Base-by-base conservation (phyloP, 2,888 invertebrate genomes). In the Pandemis corylana region DNA sequence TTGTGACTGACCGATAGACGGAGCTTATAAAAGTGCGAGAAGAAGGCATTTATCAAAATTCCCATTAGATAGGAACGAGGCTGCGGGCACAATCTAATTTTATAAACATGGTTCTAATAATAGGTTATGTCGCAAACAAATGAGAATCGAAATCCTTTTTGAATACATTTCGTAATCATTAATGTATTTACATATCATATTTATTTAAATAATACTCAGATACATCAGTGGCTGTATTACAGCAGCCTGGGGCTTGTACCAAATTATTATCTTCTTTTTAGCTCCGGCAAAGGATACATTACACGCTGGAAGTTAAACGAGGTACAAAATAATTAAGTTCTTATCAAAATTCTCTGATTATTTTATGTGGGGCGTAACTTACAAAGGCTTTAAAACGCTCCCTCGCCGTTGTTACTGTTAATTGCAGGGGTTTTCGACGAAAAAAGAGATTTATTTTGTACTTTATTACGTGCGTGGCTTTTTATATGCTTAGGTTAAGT, bases 271-370 rank as follows among this genome's bases (percentile, higher is more conserved):
- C 53, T 36, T 69, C 56, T 69, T 74, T 71, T 63, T 59, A 73
- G 62, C 59, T 13, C 62, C 53, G 62, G 46, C 44, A 71, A 75
- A 62, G 66, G 62, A 67, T 75, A 71, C 70, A 62, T 74, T 70
- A 70, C 65, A 67, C 62, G 66, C 70, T 49, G 20, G 46, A 63
- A 67, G 67, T 75, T 75, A 75, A 75, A 75, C 66, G 71, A 75
- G 75, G 71, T 71, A 67, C 62, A 67, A 75, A 67, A 71, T 75
- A 75, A 75, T 75, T 71, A 67, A 71, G 56, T 67, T 75, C 62
- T 75, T 70, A 75, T 75, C 53, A 67, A 71, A 75, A 71, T 67
- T 53, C 46, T 61, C 53, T 71, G 56, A 71, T 56, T 63, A 71
- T 75, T 75, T 75, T 70, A 67, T 67, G 71, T 53, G 61, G 53